Evolutionary conservation across 2,113 vertebrate species (phyloP).

Genomic region (Oenanthe melanoleuca): DNA sequence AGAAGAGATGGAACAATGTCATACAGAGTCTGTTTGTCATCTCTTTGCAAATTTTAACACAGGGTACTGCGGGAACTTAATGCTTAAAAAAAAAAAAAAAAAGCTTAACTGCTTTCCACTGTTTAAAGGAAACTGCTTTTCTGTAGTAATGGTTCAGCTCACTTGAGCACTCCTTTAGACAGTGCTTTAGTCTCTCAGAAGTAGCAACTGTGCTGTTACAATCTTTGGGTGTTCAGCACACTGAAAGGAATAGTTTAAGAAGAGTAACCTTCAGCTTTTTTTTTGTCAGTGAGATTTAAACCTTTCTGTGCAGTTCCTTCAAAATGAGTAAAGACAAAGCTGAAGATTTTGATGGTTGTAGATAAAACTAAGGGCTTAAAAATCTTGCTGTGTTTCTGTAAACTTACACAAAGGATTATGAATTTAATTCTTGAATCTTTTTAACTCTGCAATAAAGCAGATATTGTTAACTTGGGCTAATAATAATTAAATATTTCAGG

Average conservation of each 20-base stretch:
- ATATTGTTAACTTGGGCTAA: neutral
- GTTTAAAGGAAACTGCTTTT: neutral
- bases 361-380: neutral
- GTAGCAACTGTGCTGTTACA: neutral
- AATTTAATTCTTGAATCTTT: neutral
- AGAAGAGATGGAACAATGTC: neutral
- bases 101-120: neutral
- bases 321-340: neutral
- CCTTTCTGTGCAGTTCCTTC: neutral
- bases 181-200: neutral
- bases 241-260: neutral
- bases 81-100: too few species aligned
- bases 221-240: neutral
- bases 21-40: neutral
- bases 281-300: neutral
- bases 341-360: neutral
- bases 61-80: neutral
- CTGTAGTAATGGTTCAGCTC: neutral
- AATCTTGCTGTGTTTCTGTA: neutral
- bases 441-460: neutral
- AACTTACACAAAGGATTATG: neutral
- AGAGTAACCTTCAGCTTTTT: neutral
- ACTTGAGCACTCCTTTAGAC: neutral
- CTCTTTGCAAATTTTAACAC: neutral
- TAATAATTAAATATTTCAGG: conserved; percentile 48